Conservation (phyloP, 2,888 invertebrate genomes). For the Eledona agricola region DNA sequence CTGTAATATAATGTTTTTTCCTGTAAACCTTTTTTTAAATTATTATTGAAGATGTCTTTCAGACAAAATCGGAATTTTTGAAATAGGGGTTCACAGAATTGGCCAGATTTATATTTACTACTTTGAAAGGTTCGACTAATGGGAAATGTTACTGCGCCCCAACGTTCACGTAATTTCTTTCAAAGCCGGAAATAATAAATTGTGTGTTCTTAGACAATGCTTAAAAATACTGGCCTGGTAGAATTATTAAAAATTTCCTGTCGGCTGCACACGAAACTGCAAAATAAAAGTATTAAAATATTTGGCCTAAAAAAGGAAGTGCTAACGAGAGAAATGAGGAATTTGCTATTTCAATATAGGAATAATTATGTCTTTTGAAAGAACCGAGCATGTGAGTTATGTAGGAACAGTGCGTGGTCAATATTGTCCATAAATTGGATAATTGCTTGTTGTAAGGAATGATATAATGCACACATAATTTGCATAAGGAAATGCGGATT, state of each 20-base stretch:
- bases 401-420: no score
- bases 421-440: no score
- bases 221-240: conserved; percentile 11
- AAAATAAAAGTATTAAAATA: conserved; percentile 13
- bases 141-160: not conserved
- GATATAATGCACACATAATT: conserved; percentile 14
- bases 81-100: no score
- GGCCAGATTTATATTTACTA: no score
- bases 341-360: conserved; percentile 6
- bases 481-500: conserved; percentile 17
- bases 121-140: no score
- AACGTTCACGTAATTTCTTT: conserved; percentile 8
- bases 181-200: conserved; percentile 17
- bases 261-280: conserved; percentile 26
- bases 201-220: conserved; percentile 17
- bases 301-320: conserved; percentile 18
- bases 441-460: no score
- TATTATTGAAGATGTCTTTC: no score
- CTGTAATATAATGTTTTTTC: no score
- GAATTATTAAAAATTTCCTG: conserved; percentile 29
- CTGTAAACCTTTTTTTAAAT: no score
- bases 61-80: no score
- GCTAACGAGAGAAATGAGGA: conserved; percentile 25
- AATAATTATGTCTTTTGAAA: conserved; percentile 17
- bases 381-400: no score